These are phyloP conservation scores for Manis pentadactyla DNA, from an alignment of 2,797 vertebrate genomes.

Conservation along the genomic window DNA sequence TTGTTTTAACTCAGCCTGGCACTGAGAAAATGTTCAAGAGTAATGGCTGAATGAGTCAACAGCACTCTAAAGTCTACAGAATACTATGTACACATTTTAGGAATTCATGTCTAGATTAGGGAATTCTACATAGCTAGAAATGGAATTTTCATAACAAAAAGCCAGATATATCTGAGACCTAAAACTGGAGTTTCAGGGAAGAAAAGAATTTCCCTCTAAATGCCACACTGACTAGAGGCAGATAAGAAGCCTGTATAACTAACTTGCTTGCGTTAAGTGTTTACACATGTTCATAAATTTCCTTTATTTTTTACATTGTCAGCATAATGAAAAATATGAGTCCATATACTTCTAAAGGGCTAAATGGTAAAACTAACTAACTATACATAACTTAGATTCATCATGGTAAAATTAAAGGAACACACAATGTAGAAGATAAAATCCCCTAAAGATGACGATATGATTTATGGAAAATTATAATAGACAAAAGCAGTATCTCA, in stretches of 20 bases:
- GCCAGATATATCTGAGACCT: background rate
- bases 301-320: background rate
- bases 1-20: background rate
- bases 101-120: background rate
- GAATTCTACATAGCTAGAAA: slow-evolving; percentile 28
- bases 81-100: background rate
- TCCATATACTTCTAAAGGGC: slow-evolving; percentile 7
- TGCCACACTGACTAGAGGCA: background rate
- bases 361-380: slow-evolving; percentile 53
- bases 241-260: background rate
- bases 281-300: slow-evolving; percentile 21
- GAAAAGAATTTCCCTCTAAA: slow-evolving; percentile 54
- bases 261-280: background rate
- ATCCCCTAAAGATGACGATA: slow-evolving; percentile 3
- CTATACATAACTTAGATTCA: slow-evolving; percentile 2
- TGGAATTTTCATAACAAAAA: slow-evolving; percentile 42
- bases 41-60: slow-evolving; percentile 8
- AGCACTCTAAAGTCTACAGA: slow-evolving; percentile 15
- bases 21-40: background rate
- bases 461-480: slow-evolving; percentile 38
- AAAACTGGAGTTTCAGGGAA: slow-evolving; percentile 42
- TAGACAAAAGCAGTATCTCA: slow-evolving; percentile 35
- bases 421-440: slow-evolving; percentile 35
- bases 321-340: slow-evolving; percentile 31
- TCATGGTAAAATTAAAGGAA: slow-evolving; percentile 4